Conservation (phyloP, 2,888 invertebrate genomes). For the Lingula anatina region DNA sequence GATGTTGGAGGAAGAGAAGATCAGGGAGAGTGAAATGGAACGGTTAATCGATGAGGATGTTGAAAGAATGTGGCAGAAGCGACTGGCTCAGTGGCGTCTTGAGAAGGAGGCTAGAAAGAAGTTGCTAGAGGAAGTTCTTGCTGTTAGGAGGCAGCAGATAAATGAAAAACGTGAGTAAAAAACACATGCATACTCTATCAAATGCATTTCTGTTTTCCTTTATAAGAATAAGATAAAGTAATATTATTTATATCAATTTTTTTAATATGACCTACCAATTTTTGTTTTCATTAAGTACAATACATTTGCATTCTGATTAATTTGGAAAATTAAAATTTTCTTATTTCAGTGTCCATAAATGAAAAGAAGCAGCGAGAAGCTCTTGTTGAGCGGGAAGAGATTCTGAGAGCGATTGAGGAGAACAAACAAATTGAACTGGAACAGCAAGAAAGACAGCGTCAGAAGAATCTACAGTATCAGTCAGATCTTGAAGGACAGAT, state of each 20-base stretch:
- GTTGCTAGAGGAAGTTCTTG: constrained; percentile 43
- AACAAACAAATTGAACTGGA: constrained; percentile 37
- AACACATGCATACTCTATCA: neutral
- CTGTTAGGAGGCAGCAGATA: constrained; percentile 36
- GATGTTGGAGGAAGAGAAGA: constrained; percentile 38
- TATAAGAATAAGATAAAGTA: neutral
- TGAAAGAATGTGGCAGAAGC: constrained; percentile 50
- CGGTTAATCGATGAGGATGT: constrained; percentile 41
- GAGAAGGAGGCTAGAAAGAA: constrained; percentile 44
- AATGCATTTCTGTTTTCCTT: neutral
- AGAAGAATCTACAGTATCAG: constrained; percentile 30
- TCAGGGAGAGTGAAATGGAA: constrained; percentile 43
- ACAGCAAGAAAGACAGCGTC: constrained; percentile 19
- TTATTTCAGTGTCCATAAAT: constrained; percentile 33
- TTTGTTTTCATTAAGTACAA: neutral
- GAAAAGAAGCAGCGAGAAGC: constrained; percentile 27
- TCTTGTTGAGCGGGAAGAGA: constrained; percentile 27
- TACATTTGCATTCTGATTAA: neutral
- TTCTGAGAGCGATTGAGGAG: constrained; percentile 33
- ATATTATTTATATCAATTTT: neutral
- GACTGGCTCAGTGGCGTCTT: constrained; percentile 40
- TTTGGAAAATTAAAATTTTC: neutral
- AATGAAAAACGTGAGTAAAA: constrained; percentile 41
- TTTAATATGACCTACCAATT: neutral
- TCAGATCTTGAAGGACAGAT: constrained; percentile 44